Conservation (phyloP, 2,113 vertebrate species). For the Dasyornis broadbenti region DNA sequence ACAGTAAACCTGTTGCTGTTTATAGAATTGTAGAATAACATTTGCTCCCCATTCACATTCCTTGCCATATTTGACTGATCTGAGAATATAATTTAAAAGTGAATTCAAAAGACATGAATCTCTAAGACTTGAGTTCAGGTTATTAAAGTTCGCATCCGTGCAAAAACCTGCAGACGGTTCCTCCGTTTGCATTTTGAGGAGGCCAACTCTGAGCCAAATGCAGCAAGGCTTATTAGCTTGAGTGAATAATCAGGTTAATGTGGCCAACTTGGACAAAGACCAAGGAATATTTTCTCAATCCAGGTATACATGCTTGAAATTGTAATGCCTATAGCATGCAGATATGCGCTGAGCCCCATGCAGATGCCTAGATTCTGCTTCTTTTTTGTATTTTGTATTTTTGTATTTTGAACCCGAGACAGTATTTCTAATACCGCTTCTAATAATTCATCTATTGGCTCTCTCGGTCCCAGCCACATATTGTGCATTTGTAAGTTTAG, state of each 20-base stretch:
- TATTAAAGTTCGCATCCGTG: neutral
- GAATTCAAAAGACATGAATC: neutral
- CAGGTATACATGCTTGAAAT: neutral
- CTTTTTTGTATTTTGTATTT: rapidly evolving
- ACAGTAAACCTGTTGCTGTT: neutral
- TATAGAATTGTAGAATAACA: neutral
- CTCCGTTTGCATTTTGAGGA: neutral
- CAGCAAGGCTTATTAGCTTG: neutral
- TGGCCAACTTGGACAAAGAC: neutral
- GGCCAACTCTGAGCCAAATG: neutral
- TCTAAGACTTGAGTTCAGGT: neutral
- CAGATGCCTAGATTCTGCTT: neutral
- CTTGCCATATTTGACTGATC: neutral
- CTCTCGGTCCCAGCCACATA: neutral
- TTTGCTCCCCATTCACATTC: neutral
- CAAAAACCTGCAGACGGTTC: neutral
- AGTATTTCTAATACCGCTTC: neutral
- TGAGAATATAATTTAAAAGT: neutral
- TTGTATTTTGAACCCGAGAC: too few species aligned
- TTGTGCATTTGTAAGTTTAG: neutral
- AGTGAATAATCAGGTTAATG: neutral
- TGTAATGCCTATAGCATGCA: neutral
- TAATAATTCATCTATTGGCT: neutral
- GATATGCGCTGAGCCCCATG: neutral
- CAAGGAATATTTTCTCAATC: neutral